Percentiles rank a stretch among this genome's conserved stretches.
phyloP scores from a whole-genome alignment of 2,797 vertebrate genomes.

The Diplodus puntazzo region DNA sequence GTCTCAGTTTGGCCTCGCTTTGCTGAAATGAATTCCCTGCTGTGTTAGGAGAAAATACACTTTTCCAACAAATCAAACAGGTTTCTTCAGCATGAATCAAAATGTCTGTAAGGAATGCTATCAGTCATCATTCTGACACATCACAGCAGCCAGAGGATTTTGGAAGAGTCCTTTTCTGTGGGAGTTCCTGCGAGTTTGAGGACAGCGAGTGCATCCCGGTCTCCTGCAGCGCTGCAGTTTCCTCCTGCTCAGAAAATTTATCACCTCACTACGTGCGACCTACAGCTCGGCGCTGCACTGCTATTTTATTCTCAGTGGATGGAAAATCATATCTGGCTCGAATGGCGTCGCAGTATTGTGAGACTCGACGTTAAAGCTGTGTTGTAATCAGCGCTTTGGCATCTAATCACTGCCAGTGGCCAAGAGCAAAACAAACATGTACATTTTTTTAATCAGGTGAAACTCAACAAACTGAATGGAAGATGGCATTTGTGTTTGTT shows the following conservation, averaged over 20 bases:
- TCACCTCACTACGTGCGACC: constrained; percentile 34
- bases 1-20: constrained; percentile 19
- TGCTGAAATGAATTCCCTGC: constrained; percentile 14
- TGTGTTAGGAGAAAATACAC: constrained; percentile 16
- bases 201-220: constrained; percentile 36
- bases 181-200: constrained; percentile 30
- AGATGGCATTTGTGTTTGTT: constrained; percentile 73
- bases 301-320: constrained; percentile 29
- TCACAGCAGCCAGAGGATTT: constrained; percentile 8
- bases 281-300: constrained; percentile 24
- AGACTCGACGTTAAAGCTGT: constrained; percentile 36
- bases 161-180: constrained; percentile 31
- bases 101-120: constrained; percentile 3
- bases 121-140: constrained; percentile 24
- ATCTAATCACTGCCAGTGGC: constrained; percentile 28
- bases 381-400: constrained; percentile 56
- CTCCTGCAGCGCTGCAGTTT: constrained; percentile 41
- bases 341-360: constrained; percentile 20
- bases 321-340: constrained; percentile 54
- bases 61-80: constrained; percentile 20
- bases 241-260: constrained; percentile 47
- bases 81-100: constrained; percentile 10
- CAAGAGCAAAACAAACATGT: constrained; percentile 45
- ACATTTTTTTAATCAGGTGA: constrained; percentile 33
- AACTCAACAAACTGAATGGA: constrained; percentile 58